phyloP scores from a whole-genome alignment of 1,140 invertebrate species.

The Rhagoletis zephyria region DNA sequence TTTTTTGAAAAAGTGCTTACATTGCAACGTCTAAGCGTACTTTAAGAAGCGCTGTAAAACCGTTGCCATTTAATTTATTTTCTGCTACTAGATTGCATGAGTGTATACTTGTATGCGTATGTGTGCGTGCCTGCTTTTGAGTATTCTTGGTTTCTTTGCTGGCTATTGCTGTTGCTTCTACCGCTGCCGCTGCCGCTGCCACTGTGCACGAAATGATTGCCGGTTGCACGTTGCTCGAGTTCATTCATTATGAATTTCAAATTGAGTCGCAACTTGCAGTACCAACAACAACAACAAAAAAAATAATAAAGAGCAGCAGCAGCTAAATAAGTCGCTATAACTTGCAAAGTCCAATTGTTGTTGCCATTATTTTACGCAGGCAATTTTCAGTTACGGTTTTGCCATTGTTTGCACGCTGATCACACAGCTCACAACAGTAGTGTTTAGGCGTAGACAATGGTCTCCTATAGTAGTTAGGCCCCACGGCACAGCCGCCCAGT shows the following conservation, averaged over 20 bases:
- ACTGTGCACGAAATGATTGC: background rate
- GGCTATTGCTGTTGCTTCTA: background rate
- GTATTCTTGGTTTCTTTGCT: background rate
- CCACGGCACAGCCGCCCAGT: background rate
- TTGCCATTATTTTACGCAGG: background rate
- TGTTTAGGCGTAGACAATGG: constrained; percentile 47
- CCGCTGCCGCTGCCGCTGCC: background rate
- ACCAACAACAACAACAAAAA: background rate
- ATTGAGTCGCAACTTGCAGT: constrained; percentile 36
- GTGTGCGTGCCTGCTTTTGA: background rate
- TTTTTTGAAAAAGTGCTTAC: no score
- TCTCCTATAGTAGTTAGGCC: background rate
- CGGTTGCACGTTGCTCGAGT: constrained; percentile 47
- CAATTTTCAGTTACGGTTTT: constrained; percentile 55
- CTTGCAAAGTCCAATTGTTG: constrained; percentile 9
- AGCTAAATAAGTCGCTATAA: background rate
- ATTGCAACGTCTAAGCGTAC: background rate
- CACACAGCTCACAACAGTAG: background rate
- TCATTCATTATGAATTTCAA: constrained; percentile 46
- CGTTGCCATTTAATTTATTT: constrained; percentile 33
- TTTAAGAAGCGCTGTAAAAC: background rate
- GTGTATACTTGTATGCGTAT: background rate
- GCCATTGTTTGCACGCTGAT: constrained; percentile 48
- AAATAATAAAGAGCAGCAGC: background rate
- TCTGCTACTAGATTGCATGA: background rate